phyloP scores from a whole-genome alignment of 2,888 invertebrate species.

The Harpalus rubripes region DNA sequence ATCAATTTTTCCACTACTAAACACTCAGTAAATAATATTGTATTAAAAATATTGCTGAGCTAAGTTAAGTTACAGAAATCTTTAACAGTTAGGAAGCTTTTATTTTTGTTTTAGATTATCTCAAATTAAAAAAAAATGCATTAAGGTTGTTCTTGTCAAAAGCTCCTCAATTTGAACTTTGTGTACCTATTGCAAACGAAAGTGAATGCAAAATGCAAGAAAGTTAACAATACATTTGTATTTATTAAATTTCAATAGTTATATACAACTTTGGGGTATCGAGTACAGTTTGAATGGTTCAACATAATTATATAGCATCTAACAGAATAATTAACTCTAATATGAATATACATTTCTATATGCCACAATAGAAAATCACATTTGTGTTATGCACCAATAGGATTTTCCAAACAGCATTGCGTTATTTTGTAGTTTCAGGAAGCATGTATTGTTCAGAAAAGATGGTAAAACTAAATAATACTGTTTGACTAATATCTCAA shows the following conservation, averaged over 20 bases:
- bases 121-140: too few relatives aligned
- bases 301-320: slow-evolving; percentile 67
- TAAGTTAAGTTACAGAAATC: too few relatives aligned
- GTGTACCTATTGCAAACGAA: background rate
- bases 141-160: too few relatives aligned
- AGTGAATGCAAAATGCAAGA: background rate
- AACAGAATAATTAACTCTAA: slow-evolving; percentile 66
- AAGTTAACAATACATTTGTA: slow-evolving; percentile 66
- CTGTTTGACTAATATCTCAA: background rate
- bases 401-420: slow-evolving; percentile 58
- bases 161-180: background rate
- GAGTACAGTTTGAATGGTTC: slow-evolving; percentile 62
- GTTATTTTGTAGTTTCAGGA: slow-evolving; percentile 62
- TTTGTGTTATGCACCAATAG: slow-evolving; percentile 51
- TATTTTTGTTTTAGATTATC: too few relatives aligned
- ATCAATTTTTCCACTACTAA: too few relatives aligned
- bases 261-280: slow-evolving; percentile 67
- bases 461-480: slow-evolving; percentile 21
- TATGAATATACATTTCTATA: slow-evolving; percentile 65
- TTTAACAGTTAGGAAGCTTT: too few relatives aligned
- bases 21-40: too few relatives aligned
- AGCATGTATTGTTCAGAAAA: slow-evolving; percentile 60
- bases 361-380: slow-evolving; percentile 53
- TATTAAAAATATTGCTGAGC: too few relatives aligned
- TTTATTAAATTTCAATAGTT: slow-evolving; percentile 67